Percentiles rank a stretch among this genome's conserved stretches.
Conservation (phyloP, 2,113 vertebrate genomes). For the Stictonetta naevosa region DNA sequence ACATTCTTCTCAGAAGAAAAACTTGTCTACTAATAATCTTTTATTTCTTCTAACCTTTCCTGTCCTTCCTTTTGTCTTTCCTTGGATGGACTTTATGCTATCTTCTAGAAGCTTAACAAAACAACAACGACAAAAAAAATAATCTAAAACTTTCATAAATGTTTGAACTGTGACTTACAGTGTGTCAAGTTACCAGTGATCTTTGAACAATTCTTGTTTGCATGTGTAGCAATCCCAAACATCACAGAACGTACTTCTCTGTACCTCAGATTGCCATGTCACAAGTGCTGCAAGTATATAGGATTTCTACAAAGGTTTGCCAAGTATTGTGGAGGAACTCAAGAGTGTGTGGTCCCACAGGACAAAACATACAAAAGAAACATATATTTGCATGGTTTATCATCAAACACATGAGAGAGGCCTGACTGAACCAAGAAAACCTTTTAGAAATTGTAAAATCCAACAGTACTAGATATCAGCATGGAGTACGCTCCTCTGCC, state of each 20-base stretch:
- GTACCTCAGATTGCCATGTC: background rate
- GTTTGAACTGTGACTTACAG: background rate
- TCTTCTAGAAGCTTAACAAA: background rate
- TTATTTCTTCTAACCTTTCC: background rate
- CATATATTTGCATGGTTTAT: background rate
- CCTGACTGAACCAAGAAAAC: background rate
- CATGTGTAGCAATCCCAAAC: background rate
- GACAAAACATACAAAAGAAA: background rate
- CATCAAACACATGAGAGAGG: background rate
- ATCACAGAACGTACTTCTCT: background rate
- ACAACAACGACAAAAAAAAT: background rate
- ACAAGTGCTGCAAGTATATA: background rate
- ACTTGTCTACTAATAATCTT: background rate
- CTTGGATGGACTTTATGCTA: background rate
- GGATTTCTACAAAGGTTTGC: background rate
- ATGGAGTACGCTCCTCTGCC: background rate
- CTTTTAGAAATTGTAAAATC: constrained; percentile 10
- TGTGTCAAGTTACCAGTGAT: background rate
- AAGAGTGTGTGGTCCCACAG: background rate
- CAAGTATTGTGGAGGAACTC: background rate
- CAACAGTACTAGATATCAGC: background rate
- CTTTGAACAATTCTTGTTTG: constrained; percentile 1
- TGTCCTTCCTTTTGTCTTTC: background rate
- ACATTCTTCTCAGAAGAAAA: constrained; percentile 12
- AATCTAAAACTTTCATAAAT: background rate